phyloP scores from a whole-genome alignment of 2,113 vertebrate species.

The Dascyllus trimaculatus region DNA sequence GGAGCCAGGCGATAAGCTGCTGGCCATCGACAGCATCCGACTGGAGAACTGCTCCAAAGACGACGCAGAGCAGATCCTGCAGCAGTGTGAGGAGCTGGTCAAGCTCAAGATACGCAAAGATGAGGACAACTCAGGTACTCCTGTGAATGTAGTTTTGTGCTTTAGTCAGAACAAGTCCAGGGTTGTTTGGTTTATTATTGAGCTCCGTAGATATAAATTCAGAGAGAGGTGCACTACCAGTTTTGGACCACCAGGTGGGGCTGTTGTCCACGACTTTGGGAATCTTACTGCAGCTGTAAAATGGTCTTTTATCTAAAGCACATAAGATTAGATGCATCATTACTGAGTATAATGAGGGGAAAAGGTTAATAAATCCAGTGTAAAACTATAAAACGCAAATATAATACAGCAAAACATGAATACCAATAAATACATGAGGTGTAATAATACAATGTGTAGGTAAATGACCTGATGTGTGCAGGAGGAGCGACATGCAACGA shows the following conservation, averaged over 20 bases:
- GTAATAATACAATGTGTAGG: no score
- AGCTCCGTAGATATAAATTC: neutral
- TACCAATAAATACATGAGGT: no score
- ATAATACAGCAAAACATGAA: no score
- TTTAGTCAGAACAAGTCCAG: no score
- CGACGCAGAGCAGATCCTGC: constrained; percentile 94
- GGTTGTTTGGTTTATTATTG: no score
- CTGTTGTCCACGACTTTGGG: constrained; percentile 19
- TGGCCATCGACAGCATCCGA: constrained; percentile 96
- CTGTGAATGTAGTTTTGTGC: no score
- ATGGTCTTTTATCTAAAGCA: neutral
- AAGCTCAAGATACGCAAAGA: constrained; percentile 98
- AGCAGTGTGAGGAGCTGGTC: constrained; percentile 95
- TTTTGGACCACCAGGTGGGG: constrained; percentile 36
- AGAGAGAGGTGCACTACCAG: neutral
- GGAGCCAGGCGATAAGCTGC: constrained; percentile 95
- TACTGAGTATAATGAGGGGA: no score
- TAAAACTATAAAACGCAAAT: neutral
- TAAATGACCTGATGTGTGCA: neutral
- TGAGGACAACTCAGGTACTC: constrained; percentile 95
- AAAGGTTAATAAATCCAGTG: neutral
- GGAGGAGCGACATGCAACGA: neutral
- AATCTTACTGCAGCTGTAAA: neutral
- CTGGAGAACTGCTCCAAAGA: constrained; percentile 94
- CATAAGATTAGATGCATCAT: neutral